A percentile compares a stretch with the other conserved stretches of the same genome.
These are phyloP conservation scores for Hippocampus guttulatus DNA, from an alignment of 2,113 vertebrate genomes.

Conservation along the genomic window DNA sequence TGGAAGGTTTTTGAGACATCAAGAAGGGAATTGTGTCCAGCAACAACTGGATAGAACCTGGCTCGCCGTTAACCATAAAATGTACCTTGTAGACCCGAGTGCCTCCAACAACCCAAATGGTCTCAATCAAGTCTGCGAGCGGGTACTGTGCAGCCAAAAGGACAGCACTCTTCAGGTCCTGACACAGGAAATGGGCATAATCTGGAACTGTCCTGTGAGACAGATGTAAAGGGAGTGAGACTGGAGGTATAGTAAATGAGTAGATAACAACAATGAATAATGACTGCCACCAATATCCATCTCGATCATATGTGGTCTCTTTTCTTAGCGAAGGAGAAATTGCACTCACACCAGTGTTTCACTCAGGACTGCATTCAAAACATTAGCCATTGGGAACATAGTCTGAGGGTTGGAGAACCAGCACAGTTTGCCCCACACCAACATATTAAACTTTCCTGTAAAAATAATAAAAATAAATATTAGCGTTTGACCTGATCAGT, in stretches of 20 bases:
- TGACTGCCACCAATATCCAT: background rate
- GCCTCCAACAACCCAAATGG: slow-evolving; percentile 75
- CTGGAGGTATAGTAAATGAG: background rate
- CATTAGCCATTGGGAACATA: slow-evolving; percentile 63
- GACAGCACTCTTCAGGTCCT: slow-evolving; percentile 60
- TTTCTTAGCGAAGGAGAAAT: too few species aligned
- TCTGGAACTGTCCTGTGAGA: slow-evolving; percentile 61
- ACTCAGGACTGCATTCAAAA: slow-evolving; percentile 69
- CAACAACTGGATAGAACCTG: background rate
- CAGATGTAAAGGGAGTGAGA: background rate
- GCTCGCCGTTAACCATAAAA: background rate
- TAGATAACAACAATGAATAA: background rate
- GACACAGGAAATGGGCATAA: slow-evolving; percentile 65
- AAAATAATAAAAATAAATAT: background rate
- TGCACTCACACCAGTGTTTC: slow-evolving; percentile 56
- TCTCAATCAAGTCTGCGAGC: slow-evolving; percentile 66
- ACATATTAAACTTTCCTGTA: slow-evolving; percentile 73
- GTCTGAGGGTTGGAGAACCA: slow-evolving; percentile 60
- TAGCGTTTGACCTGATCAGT: too few species aligned
- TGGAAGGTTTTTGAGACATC: background rate
- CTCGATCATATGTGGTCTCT: background rate
- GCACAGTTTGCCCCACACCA: slow-evolving; percentile 70
- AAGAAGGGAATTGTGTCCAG: background rate
- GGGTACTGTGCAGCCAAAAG: slow-evolving; percentile 47
- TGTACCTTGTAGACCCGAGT: slow-evolving; percentile 68